Percentiles rank a stretch among this genome's conserved stretches.
Conservation (phyloP, 2,113 vertebrate genomes). For the Equus przewalskii region DNA sequence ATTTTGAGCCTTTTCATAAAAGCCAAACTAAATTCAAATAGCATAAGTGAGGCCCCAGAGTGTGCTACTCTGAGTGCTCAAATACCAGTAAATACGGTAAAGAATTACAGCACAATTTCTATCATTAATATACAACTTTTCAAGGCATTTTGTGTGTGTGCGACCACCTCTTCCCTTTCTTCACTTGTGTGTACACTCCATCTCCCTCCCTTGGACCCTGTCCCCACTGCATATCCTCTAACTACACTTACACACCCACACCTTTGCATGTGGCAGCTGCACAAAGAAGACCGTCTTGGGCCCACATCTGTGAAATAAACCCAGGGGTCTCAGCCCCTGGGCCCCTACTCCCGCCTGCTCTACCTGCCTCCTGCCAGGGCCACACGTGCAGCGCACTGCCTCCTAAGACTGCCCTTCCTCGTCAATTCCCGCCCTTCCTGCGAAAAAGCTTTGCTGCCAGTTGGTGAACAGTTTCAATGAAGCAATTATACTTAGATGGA, state of each 20-base stretch:
- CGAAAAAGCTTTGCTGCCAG: background rate
- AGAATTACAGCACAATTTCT: background rate
- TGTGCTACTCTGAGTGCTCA: background rate
- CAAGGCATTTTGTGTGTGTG: background rate
- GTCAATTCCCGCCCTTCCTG: background rate
- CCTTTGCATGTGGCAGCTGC: background rate
- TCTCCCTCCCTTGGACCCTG: background rate
- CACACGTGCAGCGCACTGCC: fast-evolving
- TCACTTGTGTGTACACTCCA: no score
- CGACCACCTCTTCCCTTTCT: background rate
- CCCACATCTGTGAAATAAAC: no score
- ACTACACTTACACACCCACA: background rate
- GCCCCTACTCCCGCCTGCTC: background rate
- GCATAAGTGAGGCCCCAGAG: background rate
- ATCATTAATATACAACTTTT: fast-evolving
- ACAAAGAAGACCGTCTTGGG: background rate
- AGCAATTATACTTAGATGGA: background rate
- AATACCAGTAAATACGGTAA: fast-evolving
- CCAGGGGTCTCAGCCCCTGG: background rate
- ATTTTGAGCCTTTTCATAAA: background rate
- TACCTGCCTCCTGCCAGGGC: background rate
- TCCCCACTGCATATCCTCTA: background rate
- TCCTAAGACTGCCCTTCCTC: background rate
- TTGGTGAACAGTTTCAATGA: background rate
- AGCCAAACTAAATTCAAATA: background rate